phyloP scores from a whole-genome alignment of 2,113 vertebrate genomes.

The Anoura caudifer region DNA sequence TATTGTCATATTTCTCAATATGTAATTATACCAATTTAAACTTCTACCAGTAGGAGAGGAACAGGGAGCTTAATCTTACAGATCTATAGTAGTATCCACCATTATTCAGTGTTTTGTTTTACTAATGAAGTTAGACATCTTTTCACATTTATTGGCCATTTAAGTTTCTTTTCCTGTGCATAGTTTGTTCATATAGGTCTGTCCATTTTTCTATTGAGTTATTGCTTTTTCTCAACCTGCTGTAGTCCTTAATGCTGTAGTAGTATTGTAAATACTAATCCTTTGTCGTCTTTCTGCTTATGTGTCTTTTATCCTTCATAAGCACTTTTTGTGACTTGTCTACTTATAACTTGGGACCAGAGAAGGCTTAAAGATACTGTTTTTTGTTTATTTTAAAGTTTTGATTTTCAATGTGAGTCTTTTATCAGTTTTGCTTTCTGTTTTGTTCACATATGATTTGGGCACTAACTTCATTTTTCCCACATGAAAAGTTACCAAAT shows the following conservation, averaged over 20 bases:
- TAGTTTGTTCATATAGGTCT: neutral
- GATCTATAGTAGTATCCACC: neutral
- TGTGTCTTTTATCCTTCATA: neutral
- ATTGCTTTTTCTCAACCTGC: neutral
- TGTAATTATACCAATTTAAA: neutral
- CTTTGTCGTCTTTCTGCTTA: neutral
- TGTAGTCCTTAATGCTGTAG: neutral
- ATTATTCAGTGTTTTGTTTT: neutral
- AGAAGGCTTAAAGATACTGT: neutral
- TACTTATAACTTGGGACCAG: neutral
- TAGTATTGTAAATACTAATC: neutral
- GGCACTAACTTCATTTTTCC: neutral
- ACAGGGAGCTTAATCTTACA: neutral
- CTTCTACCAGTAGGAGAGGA: neutral
- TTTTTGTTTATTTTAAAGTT: neutral
- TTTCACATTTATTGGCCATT: neutral
- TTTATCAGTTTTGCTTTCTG: neutral
- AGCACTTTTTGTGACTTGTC: neutral
- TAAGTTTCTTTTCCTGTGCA: neutral
- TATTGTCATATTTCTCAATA: neutral
- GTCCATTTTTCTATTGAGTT: neutral
- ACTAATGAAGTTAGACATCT: neutral
- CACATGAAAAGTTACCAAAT: neutral
- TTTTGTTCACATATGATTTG: neutral
- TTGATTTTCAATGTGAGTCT: neutral